Conservation (phyloP, 1,140 invertebrate species). For the Apis florea region DNA sequence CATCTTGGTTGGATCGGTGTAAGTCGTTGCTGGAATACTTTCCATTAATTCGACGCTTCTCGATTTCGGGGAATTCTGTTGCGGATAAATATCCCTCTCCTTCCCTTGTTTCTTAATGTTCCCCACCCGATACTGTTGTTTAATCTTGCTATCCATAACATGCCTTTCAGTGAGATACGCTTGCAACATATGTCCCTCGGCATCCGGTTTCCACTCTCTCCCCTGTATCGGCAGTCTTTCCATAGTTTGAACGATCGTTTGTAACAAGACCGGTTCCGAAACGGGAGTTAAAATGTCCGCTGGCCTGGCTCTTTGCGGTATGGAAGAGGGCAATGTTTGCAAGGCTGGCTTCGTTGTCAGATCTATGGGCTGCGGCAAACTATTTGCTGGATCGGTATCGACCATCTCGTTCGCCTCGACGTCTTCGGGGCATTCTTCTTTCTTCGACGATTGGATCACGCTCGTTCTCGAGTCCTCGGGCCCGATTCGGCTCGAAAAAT, state of each 20-base stretch:
- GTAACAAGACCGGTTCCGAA: constrained; percentile 83
- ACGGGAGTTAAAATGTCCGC: constrained; percentile 83
- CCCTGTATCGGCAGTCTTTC: constrained; percentile 82
- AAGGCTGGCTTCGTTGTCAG: constrained; percentile 79
- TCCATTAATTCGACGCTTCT: constrained; percentile 50
- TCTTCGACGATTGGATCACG: constrained; percentile 71
- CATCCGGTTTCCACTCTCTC: constrained; percentile 81
- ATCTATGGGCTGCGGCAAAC: constrained; percentile 81
- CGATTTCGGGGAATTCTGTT: constrained; percentile 53
- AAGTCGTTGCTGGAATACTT: constrained; percentile 67
- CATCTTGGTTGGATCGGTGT: constrained; percentile 70
- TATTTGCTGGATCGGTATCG: constrained; percentile 42
- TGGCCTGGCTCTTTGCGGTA: constrained; percentile 61
- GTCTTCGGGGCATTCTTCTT: constrained; percentile 63
- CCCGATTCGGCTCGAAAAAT: constrained; percentile 73
- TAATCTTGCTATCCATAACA: constrained; percentile 87
- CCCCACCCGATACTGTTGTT: constrained; percentile 81
- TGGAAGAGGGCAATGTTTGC: constrained; percentile 69
- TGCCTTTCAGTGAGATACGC: constrained; percentile 89
- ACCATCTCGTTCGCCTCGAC: constrained; percentile 59
- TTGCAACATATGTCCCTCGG: constrained; percentile 84
- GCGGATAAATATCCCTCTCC: constrained; percentile 67
- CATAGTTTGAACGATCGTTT: constrained; percentile 84
- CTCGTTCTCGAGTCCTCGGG: constrained; percentile 67
- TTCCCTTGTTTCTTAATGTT: constrained; percentile 64